phyloP scores from a whole-genome alignment of 2,888 invertebrate species.

The Limnephilus auricula region DNA sequence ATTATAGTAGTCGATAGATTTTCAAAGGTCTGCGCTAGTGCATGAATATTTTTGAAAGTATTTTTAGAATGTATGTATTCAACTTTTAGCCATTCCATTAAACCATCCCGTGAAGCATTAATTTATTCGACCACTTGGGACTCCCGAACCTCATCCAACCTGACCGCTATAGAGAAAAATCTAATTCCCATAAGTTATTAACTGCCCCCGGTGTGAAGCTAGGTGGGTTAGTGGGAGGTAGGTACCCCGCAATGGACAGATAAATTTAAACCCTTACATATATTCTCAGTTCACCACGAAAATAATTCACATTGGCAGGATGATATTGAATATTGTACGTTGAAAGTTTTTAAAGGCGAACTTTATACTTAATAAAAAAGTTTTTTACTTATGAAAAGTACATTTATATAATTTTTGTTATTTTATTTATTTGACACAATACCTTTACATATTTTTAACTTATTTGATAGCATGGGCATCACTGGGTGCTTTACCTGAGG shows the following conservation, averaged over 20 bases:
- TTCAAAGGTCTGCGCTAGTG: too few relatives aligned
- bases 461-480: too few relatives aligned
- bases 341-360: neutral
- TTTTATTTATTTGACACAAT: too few relatives aligned
- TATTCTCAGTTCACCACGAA: neutral
- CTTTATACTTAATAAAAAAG: neutral
- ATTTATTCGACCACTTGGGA: neutral
- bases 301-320: neutral
- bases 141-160: neutral
- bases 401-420: too few relatives aligned
- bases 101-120: neutral
- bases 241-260: neutral
- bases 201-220: neutral
- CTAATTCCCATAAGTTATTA: neutral
- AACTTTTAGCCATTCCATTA: neutral
- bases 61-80: neutral
- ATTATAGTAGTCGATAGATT: too few relatives aligned
- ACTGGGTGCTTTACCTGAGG: too few relatives aligned
- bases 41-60: too few relatives aligned
- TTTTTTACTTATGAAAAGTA: too few relatives aligned
- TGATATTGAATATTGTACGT: neutral
- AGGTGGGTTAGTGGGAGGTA: neutral
- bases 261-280: neutral
- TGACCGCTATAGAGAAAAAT: neutral
- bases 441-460: too few relatives aligned